Percentiles rank a stretch among this genome's conserved stretches.
These are phyloP conservation scores for Seira ritae DNA, from an alignment of 2,888 invertebrate genomes.

Conservation along the genomic window DNA sequence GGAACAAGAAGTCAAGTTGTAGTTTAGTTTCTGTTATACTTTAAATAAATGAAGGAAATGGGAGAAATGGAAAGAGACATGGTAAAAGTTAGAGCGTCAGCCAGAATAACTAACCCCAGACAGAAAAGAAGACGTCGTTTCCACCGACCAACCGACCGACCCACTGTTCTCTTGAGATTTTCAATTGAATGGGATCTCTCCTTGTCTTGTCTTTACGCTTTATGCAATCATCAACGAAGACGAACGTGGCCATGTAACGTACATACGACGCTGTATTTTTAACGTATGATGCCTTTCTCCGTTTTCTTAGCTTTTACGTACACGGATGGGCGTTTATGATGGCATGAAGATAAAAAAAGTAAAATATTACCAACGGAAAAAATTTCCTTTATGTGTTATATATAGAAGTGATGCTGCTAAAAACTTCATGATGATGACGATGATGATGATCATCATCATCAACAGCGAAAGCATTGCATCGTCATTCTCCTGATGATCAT, in stretches of 20 bases:
- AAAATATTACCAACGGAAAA: too few relatives aligned
- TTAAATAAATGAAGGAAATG: constrained; percentile 9
- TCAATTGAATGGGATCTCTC: constrained; percentile 50
- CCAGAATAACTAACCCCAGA: too few relatives aligned
- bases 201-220: neutral
- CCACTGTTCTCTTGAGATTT: constrained; percentile 51
- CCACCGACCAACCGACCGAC: constrained; percentile 27
- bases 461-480: too few relatives aligned
- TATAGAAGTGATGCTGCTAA: neutral
- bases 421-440: constrained; percentile 35
- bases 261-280: neutral
- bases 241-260: too few relatives aligned
- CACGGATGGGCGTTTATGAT: constrained; percentile 2
- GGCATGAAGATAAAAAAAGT: neutral
- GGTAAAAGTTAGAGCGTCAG: neutral
- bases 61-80: constrained; percentile 4
- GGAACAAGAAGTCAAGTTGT: neutral
- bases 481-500: neutral
- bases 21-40: neutral
- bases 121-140: neutral
- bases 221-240: neutral
- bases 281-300: neutral
- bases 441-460: neutral
- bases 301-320: neutral
- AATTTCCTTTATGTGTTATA: neutral